Conservation (phyloP, 92 coral and sea anemone genomes). For the Epizoanthus rinbou region DNA sequence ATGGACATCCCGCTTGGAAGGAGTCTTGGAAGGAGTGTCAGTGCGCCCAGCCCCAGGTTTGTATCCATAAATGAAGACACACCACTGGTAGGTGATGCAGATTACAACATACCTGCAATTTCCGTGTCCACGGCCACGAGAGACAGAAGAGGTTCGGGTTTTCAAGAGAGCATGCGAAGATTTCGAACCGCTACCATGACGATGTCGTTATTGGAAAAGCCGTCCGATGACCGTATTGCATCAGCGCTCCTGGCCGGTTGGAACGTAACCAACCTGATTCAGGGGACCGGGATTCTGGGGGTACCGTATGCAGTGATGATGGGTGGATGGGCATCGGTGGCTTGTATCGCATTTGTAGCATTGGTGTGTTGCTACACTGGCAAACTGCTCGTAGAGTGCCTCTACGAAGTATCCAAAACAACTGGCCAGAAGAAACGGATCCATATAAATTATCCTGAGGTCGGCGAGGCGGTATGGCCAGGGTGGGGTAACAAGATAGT, state of each 20-base stretch:
- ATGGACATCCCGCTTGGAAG: slow-evolving; percentile 7
- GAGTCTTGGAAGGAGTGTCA: background rate
- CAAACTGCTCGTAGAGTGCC: slow-evolving; percentile 82
- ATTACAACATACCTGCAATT: slow-evolving; percentile 9
- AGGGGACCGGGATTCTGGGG: slow-evolving; percentile 89
- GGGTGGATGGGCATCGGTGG: slow-evolving; percentile 95
- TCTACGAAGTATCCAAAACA: slow-evolving; percentile 83
- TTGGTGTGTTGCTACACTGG: slow-evolving; percentile 90
- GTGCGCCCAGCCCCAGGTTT: background rate
- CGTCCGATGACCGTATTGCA: slow-evolving; percentile 84
- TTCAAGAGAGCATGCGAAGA: slow-evolving; percentile 66
- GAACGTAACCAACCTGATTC: slow-evolving; percentile 90
- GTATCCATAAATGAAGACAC: slow-evolving; percentile 22
- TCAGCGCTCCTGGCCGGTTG: slow-evolving; percentile 92
- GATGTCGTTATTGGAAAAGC: slow-evolving; percentile 75
- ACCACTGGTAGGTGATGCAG: slow-evolving; percentile 9
- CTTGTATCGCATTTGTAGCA: slow-evolving; percentile 71
- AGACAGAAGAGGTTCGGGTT: slow-evolving; percentile 46
- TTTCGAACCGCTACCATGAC: slow-evolving; percentile 79
- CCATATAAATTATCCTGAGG: slow-evolving; percentile 82
- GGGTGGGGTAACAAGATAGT: slow-evolving; percentile 92
- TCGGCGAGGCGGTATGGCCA: slow-evolving; percentile 91
- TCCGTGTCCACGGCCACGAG: slow-evolving; percentile 5
- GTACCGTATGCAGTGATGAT: slow-evolving; percentile 86
- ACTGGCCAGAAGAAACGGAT: slow-evolving; percentile 80